Percentiles rank a stretch among this genome's conserved stretches.
Evolutionary conservation across 2,888 invertebrate species (phyloP).

Genomic region (Chaetogeoica ovagalla): DNA sequence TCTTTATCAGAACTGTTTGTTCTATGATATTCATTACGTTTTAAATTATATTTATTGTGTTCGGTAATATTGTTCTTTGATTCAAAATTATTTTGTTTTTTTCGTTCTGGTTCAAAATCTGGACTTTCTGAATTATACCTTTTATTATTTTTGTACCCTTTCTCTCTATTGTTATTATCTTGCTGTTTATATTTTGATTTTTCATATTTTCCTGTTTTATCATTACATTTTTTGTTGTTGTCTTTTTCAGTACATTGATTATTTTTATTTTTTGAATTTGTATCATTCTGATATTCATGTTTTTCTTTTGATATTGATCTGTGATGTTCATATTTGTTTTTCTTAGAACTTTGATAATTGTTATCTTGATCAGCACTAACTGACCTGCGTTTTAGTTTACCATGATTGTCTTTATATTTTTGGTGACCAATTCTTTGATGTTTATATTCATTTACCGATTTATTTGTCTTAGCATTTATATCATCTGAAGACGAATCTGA

Average conservation of each 20-base stretch:
- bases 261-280: slow-evolving; percentile 41
- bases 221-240: not conserved
- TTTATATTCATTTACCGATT: slow-evolving; percentile 15
- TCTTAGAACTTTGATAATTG: not conserved
- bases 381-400: slow-evolving; percentile 10
- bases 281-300: slow-evolving; percentile 8
- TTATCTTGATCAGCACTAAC: slow-evolving; percentile 14
- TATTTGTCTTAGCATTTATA: not conserved
- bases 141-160: slow-evolving; percentile 41
- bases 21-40: slow-evolving; percentile 38
- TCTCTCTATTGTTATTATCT: slow-evolving; percentile 17
- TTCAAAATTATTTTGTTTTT: slow-evolving; percentile 57
- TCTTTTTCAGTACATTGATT: slow-evolving; percentile 25
- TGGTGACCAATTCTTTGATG: slow-evolving; percentile 20
- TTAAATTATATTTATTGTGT: slow-evolving; percentile 3
- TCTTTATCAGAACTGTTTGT: slow-evolving; percentile 28
- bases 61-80: slow-evolving; percentile 56
- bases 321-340: slow-evolving; percentile 15
- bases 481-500: slow-evolving; percentile 24
- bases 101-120: slow-evolving; percentile 54
- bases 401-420: slow-evolving; percentile 1
- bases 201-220: not conserved
- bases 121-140: slow-evolving; percentile 50
- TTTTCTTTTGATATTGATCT: slow-evolving; percentile 22
- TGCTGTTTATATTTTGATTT: not conserved